These are phyloP conservation scores for Xestia ashworthii DNA, from an alignment of 2,888 invertebrate genomes.

Conservation along the genomic window DNA sequence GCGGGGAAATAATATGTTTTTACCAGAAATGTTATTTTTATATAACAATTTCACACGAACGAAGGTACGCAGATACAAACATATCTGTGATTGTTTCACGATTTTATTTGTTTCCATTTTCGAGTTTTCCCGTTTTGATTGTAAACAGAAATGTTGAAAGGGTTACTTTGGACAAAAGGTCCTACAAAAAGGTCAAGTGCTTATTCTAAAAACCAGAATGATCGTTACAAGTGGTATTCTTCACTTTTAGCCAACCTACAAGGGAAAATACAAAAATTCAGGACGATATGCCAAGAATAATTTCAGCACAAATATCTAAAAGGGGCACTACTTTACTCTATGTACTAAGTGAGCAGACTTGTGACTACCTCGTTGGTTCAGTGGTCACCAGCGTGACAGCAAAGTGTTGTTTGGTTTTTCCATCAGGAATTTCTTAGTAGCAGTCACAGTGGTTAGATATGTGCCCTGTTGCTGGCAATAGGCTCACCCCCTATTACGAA, in stretches of 20 bases:
- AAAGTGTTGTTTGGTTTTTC: too few relatives aligned
- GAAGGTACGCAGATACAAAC: not conserved
- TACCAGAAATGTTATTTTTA: too few relatives aligned
- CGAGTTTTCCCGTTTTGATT: conserved; percentile 4
- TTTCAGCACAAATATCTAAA: not conserved
- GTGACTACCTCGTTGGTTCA: too few relatives aligned
- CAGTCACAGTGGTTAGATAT: too few relatives aligned
- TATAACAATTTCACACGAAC: too few relatives aligned
- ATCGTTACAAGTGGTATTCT: not conserved
- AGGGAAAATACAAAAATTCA: not conserved
- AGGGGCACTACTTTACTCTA: not conserved
- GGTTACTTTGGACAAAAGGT: conserved; percentile 2
- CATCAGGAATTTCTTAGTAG: too few relatives aligned
- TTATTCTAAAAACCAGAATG: conserved; percentile 6
- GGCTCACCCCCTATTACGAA: too few relatives aligned
- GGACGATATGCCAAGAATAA: not conserved
- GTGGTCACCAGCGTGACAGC: too few relatives aligned
- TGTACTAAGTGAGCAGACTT: not conserved
- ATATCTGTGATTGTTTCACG: not conserved
- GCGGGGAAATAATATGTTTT: too few relatives aligned
- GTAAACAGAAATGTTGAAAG: conserved; percentile 13
- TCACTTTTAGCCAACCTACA: not conserved
- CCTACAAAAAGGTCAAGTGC: conserved; percentile 8
- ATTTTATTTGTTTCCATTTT: not conserved
- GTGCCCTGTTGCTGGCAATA: too few relatives aligned